These are phyloP conservation scores for Furcifer pardalis DNA, from an alignment of 2,797 vertebrate genomes.

Conservation along the genomic window DNA sequence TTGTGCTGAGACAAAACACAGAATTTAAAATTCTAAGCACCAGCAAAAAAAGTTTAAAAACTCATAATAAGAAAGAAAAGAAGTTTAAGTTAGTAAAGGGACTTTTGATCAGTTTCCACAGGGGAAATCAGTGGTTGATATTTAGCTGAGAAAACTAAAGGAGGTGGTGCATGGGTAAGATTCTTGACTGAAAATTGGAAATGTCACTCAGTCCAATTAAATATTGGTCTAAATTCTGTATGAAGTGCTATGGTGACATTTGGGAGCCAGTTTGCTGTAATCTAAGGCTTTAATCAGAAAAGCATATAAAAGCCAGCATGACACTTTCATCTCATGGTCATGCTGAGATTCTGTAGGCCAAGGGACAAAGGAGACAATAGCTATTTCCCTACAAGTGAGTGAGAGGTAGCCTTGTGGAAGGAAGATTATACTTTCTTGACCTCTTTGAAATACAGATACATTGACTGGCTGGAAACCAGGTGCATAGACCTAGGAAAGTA, in stretches of 20 bases:
- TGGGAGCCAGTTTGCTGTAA: neutral
- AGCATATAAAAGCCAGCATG: neutral
- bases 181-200: neutral
- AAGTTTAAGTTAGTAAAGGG: neutral
- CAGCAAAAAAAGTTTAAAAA: constrained; percentile 13
- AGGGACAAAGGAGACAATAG: neutral
- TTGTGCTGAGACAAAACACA: neutral
- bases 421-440: neutral
- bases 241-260: neutral
- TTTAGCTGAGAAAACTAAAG: constrained; percentile 3
- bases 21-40: constrained; percentile 5
- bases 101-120: constrained; percentile 3
- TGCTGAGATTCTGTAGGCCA: neutral
- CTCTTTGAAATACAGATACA: neutral
- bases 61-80: neutral
- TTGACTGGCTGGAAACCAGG: neutral
- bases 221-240: constrained; percentile 30
- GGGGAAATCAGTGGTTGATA: neutral
- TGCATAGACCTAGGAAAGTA: too few species aligned
- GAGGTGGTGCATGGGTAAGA: neutral
- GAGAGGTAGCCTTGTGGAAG: neutral
- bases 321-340: neutral
- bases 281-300: neutral
- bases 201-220: constrained; percentile 15
- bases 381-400: neutral